These are phyloP conservation scores for Pterois miles DNA, from an alignment of 2,797 vertebrate genomes.

Conservation along the genomic window DNA sequence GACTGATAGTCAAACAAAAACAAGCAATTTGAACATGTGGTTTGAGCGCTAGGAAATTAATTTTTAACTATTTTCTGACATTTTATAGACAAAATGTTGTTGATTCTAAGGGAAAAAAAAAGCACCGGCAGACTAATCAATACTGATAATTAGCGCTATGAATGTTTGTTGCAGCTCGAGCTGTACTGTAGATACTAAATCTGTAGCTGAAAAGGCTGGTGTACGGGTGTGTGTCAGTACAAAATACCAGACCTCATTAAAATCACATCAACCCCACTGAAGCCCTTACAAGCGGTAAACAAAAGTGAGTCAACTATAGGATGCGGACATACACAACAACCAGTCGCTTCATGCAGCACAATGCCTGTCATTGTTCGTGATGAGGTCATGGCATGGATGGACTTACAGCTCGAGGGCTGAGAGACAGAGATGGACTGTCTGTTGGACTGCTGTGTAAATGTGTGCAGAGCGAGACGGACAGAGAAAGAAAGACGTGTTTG, in stretches of 20 bases:
- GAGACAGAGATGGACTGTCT: slow-evolving; percentile 26
- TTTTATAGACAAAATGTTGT: not conserved
- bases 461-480: slow-evolving; percentile 33
- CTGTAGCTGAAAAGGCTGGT: not conserved
- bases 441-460: slow-evolving; percentile 56
- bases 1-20: not conserved
- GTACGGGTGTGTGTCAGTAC: not conserved
- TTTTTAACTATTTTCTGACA: too few species aligned
- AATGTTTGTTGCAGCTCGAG: not conserved
- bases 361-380: slow-evolving; percentile 57
- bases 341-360: slow-evolving; percentile 40
- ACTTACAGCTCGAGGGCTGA: slow-evolving; percentile 32
- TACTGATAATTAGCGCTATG: not conserved
- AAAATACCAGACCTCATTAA: slow-evolving; percentile 50
- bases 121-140: fast-evolving
- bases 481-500: slow-evolving; percentile 47
- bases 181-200: not conserved
- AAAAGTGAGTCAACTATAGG: slow-evolving; percentile 34
- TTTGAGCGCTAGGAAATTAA: not conserved
- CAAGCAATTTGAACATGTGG: not conserved
- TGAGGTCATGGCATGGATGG: slow-evolving; percentile 58
- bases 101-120: not conserved
- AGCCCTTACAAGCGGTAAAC: slow-evolving; percentile 38
- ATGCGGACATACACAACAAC: slow-evolving; percentile 8
- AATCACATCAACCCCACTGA: slow-evolving; percentile 27